These are phyloP conservation scores for Passerculus sandwichensis DNA, from an alignment of 2,797 vertebrate genomes.

Conservation along the genomic window DNA sequence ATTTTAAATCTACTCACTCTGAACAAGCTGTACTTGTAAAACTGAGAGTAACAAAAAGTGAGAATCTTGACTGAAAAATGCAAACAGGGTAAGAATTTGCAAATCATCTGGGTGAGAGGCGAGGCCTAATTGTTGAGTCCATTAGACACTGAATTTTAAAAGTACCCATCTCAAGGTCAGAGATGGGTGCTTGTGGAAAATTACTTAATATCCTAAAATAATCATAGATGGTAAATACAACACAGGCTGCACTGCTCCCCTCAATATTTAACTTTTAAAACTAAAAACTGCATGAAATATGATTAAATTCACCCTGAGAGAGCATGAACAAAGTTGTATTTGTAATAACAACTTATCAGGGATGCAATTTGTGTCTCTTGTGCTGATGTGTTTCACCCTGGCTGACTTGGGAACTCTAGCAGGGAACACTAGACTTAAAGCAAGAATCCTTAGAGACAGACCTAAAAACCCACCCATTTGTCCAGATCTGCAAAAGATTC, in stretches of 20 bases:
- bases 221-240: not conserved
- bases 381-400: rapidly evolving
- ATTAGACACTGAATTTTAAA: not conserved
- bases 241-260: not conserved
- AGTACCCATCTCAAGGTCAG: not conserved
- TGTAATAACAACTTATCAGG: not conserved
- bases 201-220: not conserved
- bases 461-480: not conserved
- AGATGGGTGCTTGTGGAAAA: not conserved
- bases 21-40: not conserved
- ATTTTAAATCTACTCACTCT: not conserved
- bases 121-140: not conserved
- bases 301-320: not conserved
- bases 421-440: not conserved
- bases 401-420: not conserved
- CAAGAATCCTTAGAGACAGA: not conserved
- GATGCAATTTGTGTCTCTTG: not conserved
- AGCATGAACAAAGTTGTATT: not conserved
- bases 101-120: not conserved
- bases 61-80: not conserved
- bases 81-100: not conserved
- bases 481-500: not conserved
- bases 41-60: not conserved
- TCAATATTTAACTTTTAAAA: not conserved
- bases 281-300: not conserved